Percentiles rank a stretch among this genome's conserved stretches.
These are phyloP conservation scores for Spisula subtruncata DNA, from an alignment of 2,888 invertebrate species.

Conservation along the genomic window DNA sequence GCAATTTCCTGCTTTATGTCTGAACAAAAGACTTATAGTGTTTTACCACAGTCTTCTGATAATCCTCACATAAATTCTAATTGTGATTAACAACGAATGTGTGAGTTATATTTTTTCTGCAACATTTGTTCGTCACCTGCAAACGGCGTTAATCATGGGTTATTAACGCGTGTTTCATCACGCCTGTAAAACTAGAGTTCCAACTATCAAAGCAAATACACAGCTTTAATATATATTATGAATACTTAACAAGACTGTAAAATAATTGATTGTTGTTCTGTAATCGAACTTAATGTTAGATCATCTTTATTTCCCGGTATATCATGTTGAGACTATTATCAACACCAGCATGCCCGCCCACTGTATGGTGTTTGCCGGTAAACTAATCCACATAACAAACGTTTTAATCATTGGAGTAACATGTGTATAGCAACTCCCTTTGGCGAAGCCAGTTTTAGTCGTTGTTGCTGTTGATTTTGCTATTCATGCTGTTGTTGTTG, in stretches of 20 bases:
- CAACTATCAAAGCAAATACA: constrained; percentile 9
- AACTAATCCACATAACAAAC: not conserved
- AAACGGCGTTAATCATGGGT: not conserved
- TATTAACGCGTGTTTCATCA: not conserved
- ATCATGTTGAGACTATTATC: not conserved
- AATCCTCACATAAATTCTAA: constrained; percentile 20
- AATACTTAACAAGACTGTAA: constrained; percentile 23
- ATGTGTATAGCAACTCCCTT: too few species aligned
- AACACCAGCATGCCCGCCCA: too few species aligned
- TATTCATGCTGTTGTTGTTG: too few species aligned
- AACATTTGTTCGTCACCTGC: constrained; percentile 9
- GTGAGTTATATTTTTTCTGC: not conserved
- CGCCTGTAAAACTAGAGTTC: not conserved
- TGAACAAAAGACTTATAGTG: not conserved
- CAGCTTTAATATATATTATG: not conserved
- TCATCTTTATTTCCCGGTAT: not conserved
- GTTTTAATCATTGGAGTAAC: not conserved
- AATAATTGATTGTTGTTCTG: not conserved
- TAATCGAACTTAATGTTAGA: not conserved
- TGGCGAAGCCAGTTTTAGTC: too few species aligned
- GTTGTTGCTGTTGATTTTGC: too few species aligned
- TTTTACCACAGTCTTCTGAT: not conserved
- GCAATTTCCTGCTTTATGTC: constrained; percentile 8
- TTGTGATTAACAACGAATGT: constrained; percentile 6
- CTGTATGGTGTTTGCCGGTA: not conserved